These are phyloP conservation scores for Physeter macrocephalus DNA, from an alignment of 2,113 vertebrate species.

Conservation along the genomic window DNA sequence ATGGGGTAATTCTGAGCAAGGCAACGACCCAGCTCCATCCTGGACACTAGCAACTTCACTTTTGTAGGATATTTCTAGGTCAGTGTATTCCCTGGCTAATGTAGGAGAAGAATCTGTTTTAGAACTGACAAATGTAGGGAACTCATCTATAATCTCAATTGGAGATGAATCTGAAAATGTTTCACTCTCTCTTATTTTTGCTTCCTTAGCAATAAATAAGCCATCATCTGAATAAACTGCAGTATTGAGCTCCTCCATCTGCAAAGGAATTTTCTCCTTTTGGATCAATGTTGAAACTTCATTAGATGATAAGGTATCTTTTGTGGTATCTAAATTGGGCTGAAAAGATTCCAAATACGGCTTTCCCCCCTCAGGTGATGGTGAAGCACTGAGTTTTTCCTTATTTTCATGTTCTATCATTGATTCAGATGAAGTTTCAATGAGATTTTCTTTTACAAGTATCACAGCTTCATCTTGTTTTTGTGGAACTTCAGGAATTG, in stretches of 20 bases:
- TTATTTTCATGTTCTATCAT: conserved; percentile 46
- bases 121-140: conserved; percentile 73
- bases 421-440: conserved; percentile 38
- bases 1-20: conserved; percentile 75
- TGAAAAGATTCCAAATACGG: conserved; percentile 83
- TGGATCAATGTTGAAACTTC: conserved; percentile 59
- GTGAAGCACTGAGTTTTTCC: conserved; percentile 56
- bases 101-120: conserved; percentile 65
- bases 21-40: conserved; percentile 58
- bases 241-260: conserved; percentile 79
- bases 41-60: conserved; percentile 47
- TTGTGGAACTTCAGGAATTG: conserved; percentile 76
- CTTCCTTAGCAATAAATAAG: conserved; percentile 69
- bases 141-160: conserved; percentile 78
- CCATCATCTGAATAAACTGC: conserved; percentile 63
- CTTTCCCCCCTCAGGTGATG: conserved; percentile 52
- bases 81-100: conserved; percentile 51
- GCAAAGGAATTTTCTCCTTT: conserved; percentile 77
- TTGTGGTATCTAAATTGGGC: conserved; percentile 48
- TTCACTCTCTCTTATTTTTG: conserved; percentile 73
- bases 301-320: conserved; percentile 21
- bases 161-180: conserved; percentile 77
- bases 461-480: conserved; percentile 70
- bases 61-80: conserved; percentile 46
- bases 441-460: conserved; percentile 57